Base-by-base conservation (phyloP, 2,113 vertebrate species). In the Ondatra zibethicus region DNA sequence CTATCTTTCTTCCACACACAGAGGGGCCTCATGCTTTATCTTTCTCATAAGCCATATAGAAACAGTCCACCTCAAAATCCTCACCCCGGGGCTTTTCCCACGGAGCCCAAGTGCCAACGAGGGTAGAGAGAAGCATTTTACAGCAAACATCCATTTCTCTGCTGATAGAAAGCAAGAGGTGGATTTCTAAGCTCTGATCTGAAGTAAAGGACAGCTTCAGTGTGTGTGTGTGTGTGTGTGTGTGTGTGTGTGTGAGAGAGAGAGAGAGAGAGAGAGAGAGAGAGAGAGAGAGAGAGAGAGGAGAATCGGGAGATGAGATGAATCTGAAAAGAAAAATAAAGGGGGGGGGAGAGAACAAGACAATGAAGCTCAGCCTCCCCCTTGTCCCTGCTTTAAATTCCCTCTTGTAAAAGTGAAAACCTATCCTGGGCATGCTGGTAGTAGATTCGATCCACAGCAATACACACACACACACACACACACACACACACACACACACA, bases 291-390 rank as follows among this genome's bases (percentile, higher is more conserved):
- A 58, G 55, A 58, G 5, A 27, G 0, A 2, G 17, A n/a, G 36
- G 31, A 80, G 42, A 39, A 10, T 13, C 3, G 0, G 4, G 6
- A 33, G 39, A 45, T 39, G 9, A 39, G 39, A 58, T 0, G 3
- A 7, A 12, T 75, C n/a, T 29, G 65, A 39, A 92, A 0, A n/a
- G 84, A 47, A 47, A 82, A 73, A 5, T 0, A 1, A 39, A 58
- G 29, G 47, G 17, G 42, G 21, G 19, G 39, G 21, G 9, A 36
- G 25, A 6, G 52, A n/a, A 58, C 1, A 1, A 31, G 11, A 25
- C 17, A 1, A 0, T 0, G 50, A 19, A 11, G 3, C n/a, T 27
- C 52, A 0, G 31, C 36, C 27, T 45, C 72, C 29, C 7, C 8
- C 13, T 29, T 19, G 2, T 14, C 58, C 65, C n/a, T 65, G 58